Conservation (phyloP, 2,888 invertebrate species). For the Drosophila stalkeri region DNA sequence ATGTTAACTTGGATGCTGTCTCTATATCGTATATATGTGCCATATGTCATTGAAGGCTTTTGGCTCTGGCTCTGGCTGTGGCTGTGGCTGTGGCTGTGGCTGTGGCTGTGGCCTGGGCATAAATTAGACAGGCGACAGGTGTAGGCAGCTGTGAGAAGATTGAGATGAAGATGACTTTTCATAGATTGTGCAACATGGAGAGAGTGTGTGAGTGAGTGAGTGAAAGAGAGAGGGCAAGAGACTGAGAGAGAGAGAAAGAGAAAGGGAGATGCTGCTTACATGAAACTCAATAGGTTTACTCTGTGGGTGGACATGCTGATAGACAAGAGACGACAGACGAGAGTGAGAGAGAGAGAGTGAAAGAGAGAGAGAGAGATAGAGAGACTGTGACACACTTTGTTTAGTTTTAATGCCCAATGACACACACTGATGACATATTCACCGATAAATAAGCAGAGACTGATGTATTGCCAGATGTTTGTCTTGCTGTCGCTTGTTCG, state of each 20-base stretch:
- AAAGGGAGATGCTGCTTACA: not conserved
- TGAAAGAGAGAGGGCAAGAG: not conserved
- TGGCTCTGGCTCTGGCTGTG: no score
- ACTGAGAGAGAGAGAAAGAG: not conserved
- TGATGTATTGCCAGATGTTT: constrained; percentile 45
- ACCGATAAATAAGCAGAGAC: not conserved
- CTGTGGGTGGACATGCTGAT: constrained; percentile 52
- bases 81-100: no score
- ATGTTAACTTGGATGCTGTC: constrained; percentile 18
- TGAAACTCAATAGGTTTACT: constrained; percentile 54
- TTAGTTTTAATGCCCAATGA: constrained; percentile 52
- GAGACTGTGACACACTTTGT: constrained; percentile 58
- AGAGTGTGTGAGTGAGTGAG: not conserved
- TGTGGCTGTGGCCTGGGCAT: constrained; percentile 50
- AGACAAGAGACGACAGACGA: constrained; percentile 32
- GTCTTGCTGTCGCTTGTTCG: constrained; percentile 34
- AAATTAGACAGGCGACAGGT: constrained; percentile 75
- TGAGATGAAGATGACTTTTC: constrained; percentile 41
- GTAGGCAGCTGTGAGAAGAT: constrained; percentile 70
- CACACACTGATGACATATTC: constrained; percentile 52
- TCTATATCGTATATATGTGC: constrained; percentile 16
- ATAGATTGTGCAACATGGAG: constrained; percentile 34
- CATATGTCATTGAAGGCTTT: constrained; percentile 55
- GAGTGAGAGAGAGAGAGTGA: no score
- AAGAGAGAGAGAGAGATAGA: not conserved